These are phyloP conservation scores for Spea multiplicata DNA, from an alignment of 2,113 vertebrate species.

Conservation along the genomic window DNA sequence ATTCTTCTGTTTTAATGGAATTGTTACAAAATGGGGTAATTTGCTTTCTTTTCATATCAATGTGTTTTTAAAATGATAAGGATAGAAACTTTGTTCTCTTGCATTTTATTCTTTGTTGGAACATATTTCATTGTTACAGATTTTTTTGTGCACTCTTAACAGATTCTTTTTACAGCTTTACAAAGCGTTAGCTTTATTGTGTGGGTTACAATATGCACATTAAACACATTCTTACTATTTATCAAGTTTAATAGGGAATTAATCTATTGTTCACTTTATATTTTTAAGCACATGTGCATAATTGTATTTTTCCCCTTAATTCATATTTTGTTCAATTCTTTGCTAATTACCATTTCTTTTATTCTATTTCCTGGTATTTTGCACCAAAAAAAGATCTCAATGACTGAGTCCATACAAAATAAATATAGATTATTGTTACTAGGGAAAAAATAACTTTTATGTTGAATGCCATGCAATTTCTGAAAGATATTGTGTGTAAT, in stretches of 20 bases:
- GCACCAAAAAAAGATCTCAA: too few relatives aligned
- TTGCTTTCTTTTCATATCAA: constrained; percentile 26
- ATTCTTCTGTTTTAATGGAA: constrained; percentile 25
- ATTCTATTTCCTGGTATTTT: not conserved
- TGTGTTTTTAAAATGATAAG: constrained; percentile 35
- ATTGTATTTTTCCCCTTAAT: constrained; percentile 13
- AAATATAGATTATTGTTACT: too few relatives aligned
- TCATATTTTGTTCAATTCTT: constrained; percentile 21
- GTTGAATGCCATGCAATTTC: too few relatives aligned
- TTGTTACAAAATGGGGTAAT: constrained; percentile 21
- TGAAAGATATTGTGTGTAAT: too few relatives aligned
- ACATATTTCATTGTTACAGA: constrained; percentile 18
- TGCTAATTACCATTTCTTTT: constrained; percentile 26
- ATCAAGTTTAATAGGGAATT: constrained; percentile 20
- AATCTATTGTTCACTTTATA: constrained; percentile 33
- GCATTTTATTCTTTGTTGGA: constrained; percentile 26
- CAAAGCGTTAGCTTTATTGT: constrained; percentile 30
- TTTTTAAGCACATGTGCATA: constrained; percentile 24
- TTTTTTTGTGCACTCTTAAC: constrained; percentile 10
- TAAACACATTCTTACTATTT: constrained; percentile 32
- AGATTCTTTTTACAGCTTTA: constrained; percentile 30
- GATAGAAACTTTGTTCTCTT: constrained; percentile 10
- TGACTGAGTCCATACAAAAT: too few relatives aligned
- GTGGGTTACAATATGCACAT: constrained; percentile 30
- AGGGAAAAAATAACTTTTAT: too few relatives aligned